These are phyloP conservation scores for Hesperophylax magnus DNA, from an alignment of 1,140 invertebrate species.

Conservation along the genomic window DNA sequence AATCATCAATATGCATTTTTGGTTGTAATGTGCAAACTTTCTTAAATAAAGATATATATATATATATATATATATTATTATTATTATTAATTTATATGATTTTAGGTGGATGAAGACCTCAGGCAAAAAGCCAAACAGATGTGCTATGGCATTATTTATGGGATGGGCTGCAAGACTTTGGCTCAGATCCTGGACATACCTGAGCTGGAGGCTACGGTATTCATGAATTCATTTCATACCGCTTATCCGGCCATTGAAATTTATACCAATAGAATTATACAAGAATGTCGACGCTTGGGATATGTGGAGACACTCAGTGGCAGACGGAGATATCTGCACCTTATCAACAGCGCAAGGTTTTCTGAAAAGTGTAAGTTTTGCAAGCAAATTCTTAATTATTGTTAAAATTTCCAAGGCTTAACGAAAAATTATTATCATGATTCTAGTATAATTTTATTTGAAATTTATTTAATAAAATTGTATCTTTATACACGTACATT, in stretches of 20 bases:
- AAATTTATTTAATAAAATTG: no score
- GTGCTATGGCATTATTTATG: slow-evolving; percentile 98
- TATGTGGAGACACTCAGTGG: slow-evolving; percentile 89
- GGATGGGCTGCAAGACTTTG: slow-evolving; percentile 93
- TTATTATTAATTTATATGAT: background rate
- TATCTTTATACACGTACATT: no score
- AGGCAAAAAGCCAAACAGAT: slow-evolving; percentile 93
- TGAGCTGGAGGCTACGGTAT: slow-evolving; percentile 84
- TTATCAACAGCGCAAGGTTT: slow-evolving; percentile 78
- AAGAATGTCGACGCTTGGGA: slow-evolving; percentile 79
- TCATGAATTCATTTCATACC: slow-evolving; percentile 87
- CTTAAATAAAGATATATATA: no score
- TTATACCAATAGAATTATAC: slow-evolving; percentile 79
- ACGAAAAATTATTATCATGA: background rate
- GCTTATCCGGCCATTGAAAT: slow-evolving; percentile 82
- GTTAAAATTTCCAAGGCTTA: background rate
- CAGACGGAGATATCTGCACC: slow-evolving; percentile 83
- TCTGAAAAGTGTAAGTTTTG: slow-evolving; percentile 68
- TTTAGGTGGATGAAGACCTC: slow-evolving; percentile 79
- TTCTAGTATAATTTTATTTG: no score
- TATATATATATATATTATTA: no score
- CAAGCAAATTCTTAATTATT: background rate
- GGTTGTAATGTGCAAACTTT: no score
- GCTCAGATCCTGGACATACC: slow-evolving; percentile 85
- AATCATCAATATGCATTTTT: no score